Percentiles rank a stretch among this genome's conserved stretches.
These are phyloP conservation scores for Muntiacus muntjak DNA, from an alignment of 2,113 vertebrate genomes.

Conservation along the genomic window DNA sequence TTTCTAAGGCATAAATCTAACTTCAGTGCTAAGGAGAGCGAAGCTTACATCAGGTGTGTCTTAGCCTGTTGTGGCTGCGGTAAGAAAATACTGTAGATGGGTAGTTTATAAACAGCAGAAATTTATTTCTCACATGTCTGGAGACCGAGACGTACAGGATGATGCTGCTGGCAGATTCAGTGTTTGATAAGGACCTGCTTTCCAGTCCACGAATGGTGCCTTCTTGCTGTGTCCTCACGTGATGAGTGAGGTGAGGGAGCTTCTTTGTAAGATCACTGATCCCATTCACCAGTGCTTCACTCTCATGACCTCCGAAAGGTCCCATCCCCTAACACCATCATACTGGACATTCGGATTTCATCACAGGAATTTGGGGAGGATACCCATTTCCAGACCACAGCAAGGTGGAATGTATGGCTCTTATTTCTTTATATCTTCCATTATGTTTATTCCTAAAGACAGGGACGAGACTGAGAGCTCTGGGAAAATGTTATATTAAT, in stretches of 20 bases:
- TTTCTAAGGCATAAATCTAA: constrained; percentile 55
- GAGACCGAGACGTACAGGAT: background rate
- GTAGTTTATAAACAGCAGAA: background rate
- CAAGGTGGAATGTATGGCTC: background rate
- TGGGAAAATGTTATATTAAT: background rate
- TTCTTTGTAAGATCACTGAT: background rate
- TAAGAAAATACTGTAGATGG: background rate
- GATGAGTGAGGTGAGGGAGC: background rate
- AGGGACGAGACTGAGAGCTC: background rate
- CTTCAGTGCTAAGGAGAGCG: background rate
- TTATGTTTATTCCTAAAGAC: background rate
- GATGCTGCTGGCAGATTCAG: no score
- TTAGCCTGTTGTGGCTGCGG: background rate
- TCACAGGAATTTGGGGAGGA: background rate
- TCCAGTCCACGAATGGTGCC: background rate
- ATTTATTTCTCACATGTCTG: background rate
- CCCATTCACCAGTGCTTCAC: background rate
- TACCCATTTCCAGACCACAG: background rate
- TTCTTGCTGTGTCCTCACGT: background rate
- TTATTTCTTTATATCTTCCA: background rate
- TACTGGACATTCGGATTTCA: background rate
- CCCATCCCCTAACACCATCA: background rate
- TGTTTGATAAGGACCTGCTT: background rate
- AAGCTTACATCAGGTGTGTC: background rate
- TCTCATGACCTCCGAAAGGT: background rate